Evolutionary conservation across 92 coral and sea anemone species (phyloP), one percentile per base, ranked within the genome.

Genomic region (Epizoanthus ramosus): DNA sequence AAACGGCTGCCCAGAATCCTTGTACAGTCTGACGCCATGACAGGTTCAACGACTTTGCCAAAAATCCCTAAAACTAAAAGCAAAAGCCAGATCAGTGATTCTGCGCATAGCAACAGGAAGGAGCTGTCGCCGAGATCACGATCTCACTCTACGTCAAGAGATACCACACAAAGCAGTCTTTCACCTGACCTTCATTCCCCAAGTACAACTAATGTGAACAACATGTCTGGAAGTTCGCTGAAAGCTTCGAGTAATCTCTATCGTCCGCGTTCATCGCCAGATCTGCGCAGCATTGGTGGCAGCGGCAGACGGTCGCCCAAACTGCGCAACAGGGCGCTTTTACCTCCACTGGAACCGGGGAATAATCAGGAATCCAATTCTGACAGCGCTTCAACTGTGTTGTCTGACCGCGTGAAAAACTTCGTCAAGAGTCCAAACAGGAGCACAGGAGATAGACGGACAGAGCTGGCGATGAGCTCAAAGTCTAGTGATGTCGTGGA

Each of bases 351-450:
- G 14, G 87, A 74, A 63, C 57, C 16, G 41, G 31, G 54, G 0
- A 19, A 33, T 16, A 76, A 68, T 6, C 10, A 41, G 22, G 17
- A 35, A 45, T 4, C 50, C 15, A 50, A 18, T 3, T 52, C 71
- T 14, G 59, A 77, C 37, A 19, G 24, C 6, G 15, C 81, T 23
- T 71, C 88, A 7, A 2, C 18, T 66, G 85, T 68, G 71, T 80
- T 90, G 15, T 71, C 83, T 69, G 85, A 90, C 21, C 66, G 94
- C 8, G 84, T 90, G 14, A 81, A 76, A 13, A 89, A 87, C 72
- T 90, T 90, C 73, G 73, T 87, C 43, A 80, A 87, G 66, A 75
- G 90, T 22, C 91, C 91, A 2, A 88, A 84, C 50, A 79, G 88
- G 25, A 79, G 83, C 21, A 79, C 86, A 12, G 80, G 85, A 17